These are phyloP conservation scores for human DNA, from an alignment of 2,113 vertebrate species.

Conservation along the genomic window DNA sequence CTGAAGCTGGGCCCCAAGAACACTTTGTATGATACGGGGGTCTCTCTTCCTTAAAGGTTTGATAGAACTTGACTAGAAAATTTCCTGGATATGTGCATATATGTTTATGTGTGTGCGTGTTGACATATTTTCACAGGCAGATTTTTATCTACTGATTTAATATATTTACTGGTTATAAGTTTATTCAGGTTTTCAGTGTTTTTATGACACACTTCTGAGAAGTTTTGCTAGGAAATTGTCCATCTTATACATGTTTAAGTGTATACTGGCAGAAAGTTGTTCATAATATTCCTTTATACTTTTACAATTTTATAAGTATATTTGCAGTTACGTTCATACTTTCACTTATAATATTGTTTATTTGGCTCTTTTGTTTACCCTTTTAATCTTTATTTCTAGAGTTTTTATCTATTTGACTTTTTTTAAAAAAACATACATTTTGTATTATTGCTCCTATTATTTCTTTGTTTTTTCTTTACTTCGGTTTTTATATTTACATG, in stretches of 20 bases:
- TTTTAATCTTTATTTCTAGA: background rate
- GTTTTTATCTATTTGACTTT: background rate
- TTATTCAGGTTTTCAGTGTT: background rate
- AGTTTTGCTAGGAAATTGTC: background rate
- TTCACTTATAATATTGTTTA: background rate
- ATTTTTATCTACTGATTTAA: background rate
- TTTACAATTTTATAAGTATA: background rate
- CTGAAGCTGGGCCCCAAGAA: background rate
- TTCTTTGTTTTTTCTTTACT: background rate
- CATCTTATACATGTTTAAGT: background rate
- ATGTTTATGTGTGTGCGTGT: background rate
- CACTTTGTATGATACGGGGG: background rate
- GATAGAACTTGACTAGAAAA: background rate
- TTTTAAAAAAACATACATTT: background rate
- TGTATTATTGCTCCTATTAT: background rate
- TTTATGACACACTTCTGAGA: background rate
- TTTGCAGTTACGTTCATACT: background rate
- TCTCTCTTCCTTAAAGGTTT: slow-evolving; percentile 14
- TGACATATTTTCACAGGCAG: background rate
- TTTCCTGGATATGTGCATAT: background rate
- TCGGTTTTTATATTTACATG: background rate
- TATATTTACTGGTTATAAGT: background rate
- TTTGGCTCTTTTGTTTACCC: background rate
- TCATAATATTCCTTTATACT: background rate
- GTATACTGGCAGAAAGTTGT: background rate